Base-by-base conservation (phyloP, 2,888 invertebrate species). In the Zygaena filipendulae region DNA sequence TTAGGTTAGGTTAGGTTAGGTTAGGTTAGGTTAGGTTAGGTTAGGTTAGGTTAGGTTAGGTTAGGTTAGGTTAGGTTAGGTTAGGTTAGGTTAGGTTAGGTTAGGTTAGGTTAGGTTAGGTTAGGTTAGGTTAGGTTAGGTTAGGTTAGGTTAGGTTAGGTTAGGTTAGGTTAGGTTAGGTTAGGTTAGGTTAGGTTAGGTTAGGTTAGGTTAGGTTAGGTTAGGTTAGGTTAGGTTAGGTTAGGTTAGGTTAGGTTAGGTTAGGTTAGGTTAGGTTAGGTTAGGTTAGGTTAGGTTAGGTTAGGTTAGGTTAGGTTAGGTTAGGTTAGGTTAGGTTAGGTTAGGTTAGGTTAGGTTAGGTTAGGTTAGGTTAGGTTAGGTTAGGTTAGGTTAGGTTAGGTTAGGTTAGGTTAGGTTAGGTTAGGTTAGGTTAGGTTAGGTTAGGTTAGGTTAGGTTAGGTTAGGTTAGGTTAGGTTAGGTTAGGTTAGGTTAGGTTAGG, bases 311-410 rank as follows among this genome's bases (percentile, higher is more conserved):
- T 29, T 29, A 29, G 29, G 29, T 29, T 29, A 28, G 28, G 28
- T 28, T 28, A 28, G 29, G 26, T 23, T 29, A 23, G 21, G 25
- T 25, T 30, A 25, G 21, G 13, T 13, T 27, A 27, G 21, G 23
- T 11, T 23, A 19, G 11, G 29, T 31, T 35, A 35, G 35, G 35
- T 35, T 35, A 35, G 35, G 35, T 35, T 35, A 35, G 35, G 35
- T 35, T 35, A 35, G 35, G 35, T 35, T 35, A 35, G 35, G 35
- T 35, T 35, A 35, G 35, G 35, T 35, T 35, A 35, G 35, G 35
- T 35, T 35, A 31, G 35, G 35, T 31, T 35, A 35, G 35, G 35
- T 35, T 35, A 35, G 35, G 32, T 32, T 35, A 32, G 35, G 35
- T 35, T 35, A 35, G 35, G 35, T 35, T 35, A 35, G 35, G 34